Evolutionary conservation across 35 echinoderm and acorn worm species (phyloP).

Genomic region (Stichopus chloronotus): DNA sequence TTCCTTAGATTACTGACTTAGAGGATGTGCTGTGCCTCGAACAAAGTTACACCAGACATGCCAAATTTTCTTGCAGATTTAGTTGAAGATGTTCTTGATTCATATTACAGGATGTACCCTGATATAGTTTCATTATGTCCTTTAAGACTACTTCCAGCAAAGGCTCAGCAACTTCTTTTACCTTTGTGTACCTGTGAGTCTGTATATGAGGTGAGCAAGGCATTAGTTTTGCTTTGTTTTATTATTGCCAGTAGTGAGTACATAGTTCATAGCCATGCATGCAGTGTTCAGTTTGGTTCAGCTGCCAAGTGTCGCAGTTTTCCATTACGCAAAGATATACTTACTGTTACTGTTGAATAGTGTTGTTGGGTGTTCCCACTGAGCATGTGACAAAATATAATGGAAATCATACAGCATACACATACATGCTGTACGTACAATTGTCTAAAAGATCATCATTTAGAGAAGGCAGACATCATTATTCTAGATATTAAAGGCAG

Average conservation of each 20-base stretch:
- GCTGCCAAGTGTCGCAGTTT: background rate
- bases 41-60: slow-evolving; percentile 11
- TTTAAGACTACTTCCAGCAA: background rate
- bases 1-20: slow-evolving; percentile 13
- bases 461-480: no score
- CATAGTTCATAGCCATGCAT: background rate
- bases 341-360: no score
- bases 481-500: no score
- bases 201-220: background rate
- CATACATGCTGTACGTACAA: no score
- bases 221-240: background rate
- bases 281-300: background rate
- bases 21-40: slow-evolving; percentile 22
- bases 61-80: background rate
- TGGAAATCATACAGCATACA: no score
- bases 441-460: no score
- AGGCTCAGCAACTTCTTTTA: background rate
- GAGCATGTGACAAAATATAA: no score
- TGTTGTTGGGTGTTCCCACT: no score
- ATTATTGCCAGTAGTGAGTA: background rate
- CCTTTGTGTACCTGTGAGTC: background rate
- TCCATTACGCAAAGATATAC: no score
- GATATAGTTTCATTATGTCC: slow-evolving; percentile 63
- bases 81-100: slow-evolving; percentile 11
- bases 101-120: slow-evolving; percentile 25